phyloP scores from a whole-genome alignment of 2,797 vertebrate genomes.

The Gymnodraco acuticeps region DNA sequence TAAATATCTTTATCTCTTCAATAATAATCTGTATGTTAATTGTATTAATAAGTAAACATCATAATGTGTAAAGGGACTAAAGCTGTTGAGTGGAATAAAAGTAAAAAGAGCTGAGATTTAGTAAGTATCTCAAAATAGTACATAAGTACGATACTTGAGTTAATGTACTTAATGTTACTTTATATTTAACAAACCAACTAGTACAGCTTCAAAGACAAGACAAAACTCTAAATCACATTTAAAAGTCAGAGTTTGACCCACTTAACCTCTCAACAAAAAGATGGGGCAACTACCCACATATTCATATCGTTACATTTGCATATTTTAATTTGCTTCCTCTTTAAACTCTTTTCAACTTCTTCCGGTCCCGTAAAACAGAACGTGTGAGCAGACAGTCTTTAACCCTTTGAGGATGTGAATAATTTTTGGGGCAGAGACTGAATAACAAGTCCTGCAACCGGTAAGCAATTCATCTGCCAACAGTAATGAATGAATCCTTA shows the following conservation, averaged over 20 bases:
- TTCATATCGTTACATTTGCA: constrained; percentile 70
- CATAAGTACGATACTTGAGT: not conserved
- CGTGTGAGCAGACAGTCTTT: constrained; percentile 45
- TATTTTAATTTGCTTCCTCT: constrained; percentile 49
- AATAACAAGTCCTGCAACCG: constrained; percentile 52
- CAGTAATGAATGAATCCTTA: constrained; percentile 55
- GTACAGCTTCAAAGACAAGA: constrained; percentile 55
- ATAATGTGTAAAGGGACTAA: not conserved
- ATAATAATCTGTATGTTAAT: not conserved
- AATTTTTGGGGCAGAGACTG: constrained; percentile 57
- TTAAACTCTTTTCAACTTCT: constrained; percentile 54
- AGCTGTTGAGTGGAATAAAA: not conserved
- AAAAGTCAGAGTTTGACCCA: constrained; percentile 70
- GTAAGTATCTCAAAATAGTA: not conserved
- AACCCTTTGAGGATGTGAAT: constrained; percentile 67
- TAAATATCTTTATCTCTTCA: not conserved
- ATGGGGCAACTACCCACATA: constrained; percentile 52
- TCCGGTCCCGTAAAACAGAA: constrained; percentile 37
- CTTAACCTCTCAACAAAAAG: constrained; percentile 70
- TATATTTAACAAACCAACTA: constrained; percentile 15
- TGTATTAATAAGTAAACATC: not conserved
- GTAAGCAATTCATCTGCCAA: constrained; percentile 45
- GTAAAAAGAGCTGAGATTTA: not conserved
- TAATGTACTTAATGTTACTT: not conserved
- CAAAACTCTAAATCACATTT: constrained; percentile 49